phyloP scores from a whole-genome alignment of 2,797 vertebrate genomes.

The Hypotaenidia philippensis region DNA sequence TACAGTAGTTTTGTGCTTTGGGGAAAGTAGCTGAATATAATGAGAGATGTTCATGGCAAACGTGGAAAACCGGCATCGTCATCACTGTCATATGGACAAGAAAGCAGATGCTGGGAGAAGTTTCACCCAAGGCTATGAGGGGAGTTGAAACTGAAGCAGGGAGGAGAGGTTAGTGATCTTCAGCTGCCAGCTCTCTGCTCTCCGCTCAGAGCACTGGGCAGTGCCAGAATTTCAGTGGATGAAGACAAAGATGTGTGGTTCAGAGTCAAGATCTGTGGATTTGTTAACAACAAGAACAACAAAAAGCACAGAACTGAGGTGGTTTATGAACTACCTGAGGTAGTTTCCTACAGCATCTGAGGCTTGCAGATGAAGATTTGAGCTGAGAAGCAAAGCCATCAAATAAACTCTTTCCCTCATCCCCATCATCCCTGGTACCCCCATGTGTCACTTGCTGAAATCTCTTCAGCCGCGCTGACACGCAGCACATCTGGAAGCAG shows the following conservation, averaged over 20 bases:
- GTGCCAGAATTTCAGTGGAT: accelerated
- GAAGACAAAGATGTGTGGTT: neutral
- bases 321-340: neutral
- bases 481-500: neutral
- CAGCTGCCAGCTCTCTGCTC: neutral
- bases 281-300: neutral
- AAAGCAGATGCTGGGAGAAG: neutral
- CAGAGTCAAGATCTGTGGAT: neutral
- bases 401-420: neutral
- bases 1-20: neutral
- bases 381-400: neutral
- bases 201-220: neutral
- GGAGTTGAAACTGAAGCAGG: neutral
- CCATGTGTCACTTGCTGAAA: neutral
- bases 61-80: neutral
- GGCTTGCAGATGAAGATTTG: neutral
- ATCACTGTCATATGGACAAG: neutral
- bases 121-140: neutral
- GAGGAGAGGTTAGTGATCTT: neutral
- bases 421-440: too few species aligned
- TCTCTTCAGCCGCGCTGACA: neutral
- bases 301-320: neutral
- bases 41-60: neutral
- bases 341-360: neutral
- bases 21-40: neutral